Conservation (phyloP, 1,140 invertebrate species). For the Euglossa dilemma region DNA sequence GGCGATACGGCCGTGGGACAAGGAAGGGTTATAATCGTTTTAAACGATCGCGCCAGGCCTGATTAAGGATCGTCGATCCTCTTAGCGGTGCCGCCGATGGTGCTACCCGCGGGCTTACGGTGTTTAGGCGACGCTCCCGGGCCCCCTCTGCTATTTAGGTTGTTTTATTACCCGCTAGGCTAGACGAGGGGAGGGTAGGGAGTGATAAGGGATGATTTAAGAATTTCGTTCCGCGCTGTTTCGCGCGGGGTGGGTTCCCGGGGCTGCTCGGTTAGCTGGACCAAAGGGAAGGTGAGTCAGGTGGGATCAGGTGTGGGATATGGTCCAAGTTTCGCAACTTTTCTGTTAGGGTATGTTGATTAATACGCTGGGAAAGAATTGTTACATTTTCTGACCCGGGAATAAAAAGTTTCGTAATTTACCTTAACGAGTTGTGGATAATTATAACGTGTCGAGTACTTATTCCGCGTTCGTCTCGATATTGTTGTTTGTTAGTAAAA, state of each 20-base stretch:
- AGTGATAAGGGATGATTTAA: not conserved
- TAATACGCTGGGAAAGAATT: too few species aligned
- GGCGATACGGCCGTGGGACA: conserved; percentile 23
- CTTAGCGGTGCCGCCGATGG: conserved; percentile 45
- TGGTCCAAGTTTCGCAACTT: too few species aligned
- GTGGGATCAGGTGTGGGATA: not conserved
- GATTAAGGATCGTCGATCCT: conserved; percentile 51
- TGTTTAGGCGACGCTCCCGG: conserved; percentile 14
- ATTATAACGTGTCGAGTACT: too few species aligned
- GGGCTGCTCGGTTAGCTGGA: too few species aligned
- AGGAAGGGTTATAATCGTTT: conserved; percentile 55
- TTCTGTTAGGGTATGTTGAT: too few species aligned
- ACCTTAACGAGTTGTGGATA: too few species aligned
- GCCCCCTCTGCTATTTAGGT: conserved; percentile 12
- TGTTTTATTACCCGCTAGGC: conserved; percentile 16
- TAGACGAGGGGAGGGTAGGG: not conserved
- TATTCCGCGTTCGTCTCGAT: too few species aligned
- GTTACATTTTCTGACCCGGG: too few species aligned
- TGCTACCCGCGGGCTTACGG: conserved; percentile 40
- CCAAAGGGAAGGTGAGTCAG: too few species aligned
- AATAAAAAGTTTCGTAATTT: too few species aligned
- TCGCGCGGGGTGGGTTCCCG: too few species aligned
- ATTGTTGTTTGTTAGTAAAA: too few species aligned
- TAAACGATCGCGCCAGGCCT: conserved; percentile 46
- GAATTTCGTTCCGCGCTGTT: not conserved